A percentile compares a stretch with the other conserved stretches of the same genome.
Conservation (phyloP, 2,113 vertebrate species). For the Plotosus lineatus region DNA sequence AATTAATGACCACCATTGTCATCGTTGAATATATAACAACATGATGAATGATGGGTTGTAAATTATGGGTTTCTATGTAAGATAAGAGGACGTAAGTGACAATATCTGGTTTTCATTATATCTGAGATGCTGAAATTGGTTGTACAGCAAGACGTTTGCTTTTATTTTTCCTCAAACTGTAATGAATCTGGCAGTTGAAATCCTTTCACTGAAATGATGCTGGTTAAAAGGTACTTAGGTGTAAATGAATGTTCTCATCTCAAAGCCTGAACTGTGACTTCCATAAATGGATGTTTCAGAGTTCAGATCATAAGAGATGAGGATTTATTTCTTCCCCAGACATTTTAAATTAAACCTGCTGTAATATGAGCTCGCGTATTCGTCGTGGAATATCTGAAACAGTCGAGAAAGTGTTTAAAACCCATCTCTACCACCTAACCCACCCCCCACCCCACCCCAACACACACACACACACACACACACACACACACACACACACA, state of each 20-base stretch:
- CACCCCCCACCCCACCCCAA: too few species aligned
- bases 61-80: background rate
- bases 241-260: constrained; percentile 30
- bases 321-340: background rate
- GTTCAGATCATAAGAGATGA: background rate
- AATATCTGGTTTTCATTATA: background rate
- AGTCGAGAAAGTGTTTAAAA: background rate
- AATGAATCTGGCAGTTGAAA: constrained; percentile 4
- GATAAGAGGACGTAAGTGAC: background rate
- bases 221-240: constrained; percentile 37
- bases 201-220: constrained; percentile 55
- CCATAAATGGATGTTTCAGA: constrained; percentile 26
- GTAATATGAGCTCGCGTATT: constrained; percentile 1
- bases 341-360: constrained; percentile 27
- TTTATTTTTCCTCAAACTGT: background rate
- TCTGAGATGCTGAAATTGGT: background rate
- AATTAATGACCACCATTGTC: background rate
- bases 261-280: constrained; percentile 18
- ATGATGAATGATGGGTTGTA: too few species aligned
- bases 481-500: too few species aligned
- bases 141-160: background rate
- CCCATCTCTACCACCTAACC: background rate
- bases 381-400: background rate
- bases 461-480: too few species aligned
- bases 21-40: too few species aligned